These are phyloP conservation scores for Lagocephalus sceleratus DNA, from an alignment of 2,797 vertebrate species.

Conservation along the genomic window DNA sequence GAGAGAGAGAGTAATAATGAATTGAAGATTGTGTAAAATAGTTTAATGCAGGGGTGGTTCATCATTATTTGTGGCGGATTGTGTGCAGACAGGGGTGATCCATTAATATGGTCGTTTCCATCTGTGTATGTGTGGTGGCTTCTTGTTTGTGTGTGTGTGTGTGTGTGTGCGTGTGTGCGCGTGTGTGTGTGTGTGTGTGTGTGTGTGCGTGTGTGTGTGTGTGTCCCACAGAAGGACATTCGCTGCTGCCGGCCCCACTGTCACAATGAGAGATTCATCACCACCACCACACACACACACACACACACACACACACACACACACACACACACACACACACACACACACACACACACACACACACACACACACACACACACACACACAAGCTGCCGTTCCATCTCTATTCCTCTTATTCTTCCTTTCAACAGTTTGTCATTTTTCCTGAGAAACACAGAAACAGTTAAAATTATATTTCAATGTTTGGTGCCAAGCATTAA, in stretches of 20 bases:
- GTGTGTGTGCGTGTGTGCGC: conserved; percentile 26
- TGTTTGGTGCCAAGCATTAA: too few relatives aligned
- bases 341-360: conserved; percentile 12
- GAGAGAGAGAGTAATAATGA: conserved; percentile 71
- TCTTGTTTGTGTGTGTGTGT: conserved; percentile 23
- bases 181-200: conserved; percentile 40
- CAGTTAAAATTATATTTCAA: too few relatives aligned
- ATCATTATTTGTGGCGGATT: conserved; percentile 85
- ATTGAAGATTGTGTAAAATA: conserved; percentile 82
- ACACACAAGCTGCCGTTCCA: conserved; percentile 55
- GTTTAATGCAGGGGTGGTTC: conserved; percentile 82
- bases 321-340: conserved; percentile 33
- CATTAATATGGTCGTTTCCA: conserved; percentile 80
- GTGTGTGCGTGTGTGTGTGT: conserved; percentile 40
- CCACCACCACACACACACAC: conserved; percentile 50
- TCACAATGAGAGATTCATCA: conserved; percentile 80
- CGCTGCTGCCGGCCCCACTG: conserved; percentile 79
- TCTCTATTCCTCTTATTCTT: conserved; percentile 70
- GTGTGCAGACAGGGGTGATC: conserved; percentile 81
- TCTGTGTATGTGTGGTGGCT: conserved; percentile 61
- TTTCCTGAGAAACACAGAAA: conserved; percentile 1
- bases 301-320: conserved; percentile 41
- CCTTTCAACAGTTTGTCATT: conserved; percentile 67
- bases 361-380: conserved; percentile 19
- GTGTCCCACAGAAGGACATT: conserved; percentile 80